Conservation (phyloP, 1,140 invertebrate species). For the Diorhabda carinulata region DNA sequence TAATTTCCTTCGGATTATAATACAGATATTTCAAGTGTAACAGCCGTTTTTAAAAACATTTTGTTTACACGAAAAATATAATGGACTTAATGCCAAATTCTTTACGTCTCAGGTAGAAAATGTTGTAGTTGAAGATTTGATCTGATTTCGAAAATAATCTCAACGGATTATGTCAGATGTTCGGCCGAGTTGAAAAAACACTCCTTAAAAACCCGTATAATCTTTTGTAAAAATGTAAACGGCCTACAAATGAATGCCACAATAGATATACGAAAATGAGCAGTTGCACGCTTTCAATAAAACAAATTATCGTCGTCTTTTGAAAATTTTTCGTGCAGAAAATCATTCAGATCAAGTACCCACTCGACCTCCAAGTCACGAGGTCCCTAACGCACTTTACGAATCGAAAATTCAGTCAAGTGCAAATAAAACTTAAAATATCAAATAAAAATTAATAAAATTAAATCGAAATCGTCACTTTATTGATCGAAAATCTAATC, state of each 20-base stretch:
- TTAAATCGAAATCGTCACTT: too few relatives aligned
- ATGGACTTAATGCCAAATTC: background rate
- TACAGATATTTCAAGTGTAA: too few relatives aligned
- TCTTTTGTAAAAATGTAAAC: conserved; percentile 12
- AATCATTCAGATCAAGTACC: background rate
- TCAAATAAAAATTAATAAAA: too few relatives aligned
- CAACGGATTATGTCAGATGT: conserved; percentile 10
- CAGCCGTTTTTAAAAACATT: too few relatives aligned
- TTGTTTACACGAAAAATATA: too few relatives aligned
- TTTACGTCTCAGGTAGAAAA: background rate
- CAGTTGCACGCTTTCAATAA: background rate
- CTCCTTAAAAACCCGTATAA: conserved; percentile 13
- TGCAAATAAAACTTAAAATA: too few relatives aligned
- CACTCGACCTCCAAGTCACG: background rate
- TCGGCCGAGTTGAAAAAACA: conserved; percentile 4
- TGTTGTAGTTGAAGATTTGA: background rate
- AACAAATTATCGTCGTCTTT: conserved; percentile 4
- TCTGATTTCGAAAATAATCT: conserved; percentile 14
- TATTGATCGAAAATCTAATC: too few relatives aligned
- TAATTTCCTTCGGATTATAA: too few relatives aligned
- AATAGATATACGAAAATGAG: conserved; percentile 9
- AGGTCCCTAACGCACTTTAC: background rate
- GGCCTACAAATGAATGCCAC: conserved; percentile 9
- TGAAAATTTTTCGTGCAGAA: background rate
- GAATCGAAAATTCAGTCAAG: too few relatives aligned